Conservation (phyloP, 2,113 vertebrate genomes). For the Tenrec ecaudatus region DNA sequence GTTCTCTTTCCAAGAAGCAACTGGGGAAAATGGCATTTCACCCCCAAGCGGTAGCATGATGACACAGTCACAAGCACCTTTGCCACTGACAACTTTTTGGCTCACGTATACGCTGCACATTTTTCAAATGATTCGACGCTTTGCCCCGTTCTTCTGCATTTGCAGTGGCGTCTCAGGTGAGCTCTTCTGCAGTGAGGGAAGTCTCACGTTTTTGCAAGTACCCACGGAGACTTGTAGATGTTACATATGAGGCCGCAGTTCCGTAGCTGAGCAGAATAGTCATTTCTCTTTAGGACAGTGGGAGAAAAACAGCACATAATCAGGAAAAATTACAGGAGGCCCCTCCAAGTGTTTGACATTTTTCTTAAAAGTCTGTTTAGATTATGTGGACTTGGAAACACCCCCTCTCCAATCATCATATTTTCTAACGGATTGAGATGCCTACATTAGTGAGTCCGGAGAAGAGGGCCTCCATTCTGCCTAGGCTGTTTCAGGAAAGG, state of each 20-base stretch:
- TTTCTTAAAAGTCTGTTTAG: conserved; percentile 41
- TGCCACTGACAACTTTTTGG: conserved; percentile 32
- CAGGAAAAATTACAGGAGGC: conserved; percentile 38
- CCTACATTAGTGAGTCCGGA: not conserved
- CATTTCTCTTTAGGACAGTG: conserved; percentile 47
- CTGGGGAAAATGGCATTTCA: conserved; percentile 40
- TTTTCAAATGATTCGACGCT: conserved; percentile 40
- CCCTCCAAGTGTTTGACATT: not conserved
- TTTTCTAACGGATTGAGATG: conserved; percentile 10
- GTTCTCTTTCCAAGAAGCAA: conserved; percentile 49
- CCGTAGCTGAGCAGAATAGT: not conserved
- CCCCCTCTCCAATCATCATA: not conserved
- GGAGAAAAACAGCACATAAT: not conserved
- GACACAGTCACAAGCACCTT: not conserved
- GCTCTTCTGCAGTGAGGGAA: not conserved
- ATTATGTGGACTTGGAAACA: conserved; percentile 38
- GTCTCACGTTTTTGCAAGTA: not conserved
- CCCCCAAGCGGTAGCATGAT: not conserved
- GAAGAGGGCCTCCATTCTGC: not conserved
- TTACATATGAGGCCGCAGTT: not conserved
- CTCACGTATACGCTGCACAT: not conserved
- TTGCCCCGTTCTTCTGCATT: conserved; percentile 6
- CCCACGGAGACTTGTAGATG: not conserved
- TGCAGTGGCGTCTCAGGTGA: not conserved
- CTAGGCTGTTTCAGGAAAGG: conserved; percentile 3